Evolutionary conservation across 2,888 invertebrate genomes (phyloP).

Genomic region (Anagyrus pseudococci): DNA sequence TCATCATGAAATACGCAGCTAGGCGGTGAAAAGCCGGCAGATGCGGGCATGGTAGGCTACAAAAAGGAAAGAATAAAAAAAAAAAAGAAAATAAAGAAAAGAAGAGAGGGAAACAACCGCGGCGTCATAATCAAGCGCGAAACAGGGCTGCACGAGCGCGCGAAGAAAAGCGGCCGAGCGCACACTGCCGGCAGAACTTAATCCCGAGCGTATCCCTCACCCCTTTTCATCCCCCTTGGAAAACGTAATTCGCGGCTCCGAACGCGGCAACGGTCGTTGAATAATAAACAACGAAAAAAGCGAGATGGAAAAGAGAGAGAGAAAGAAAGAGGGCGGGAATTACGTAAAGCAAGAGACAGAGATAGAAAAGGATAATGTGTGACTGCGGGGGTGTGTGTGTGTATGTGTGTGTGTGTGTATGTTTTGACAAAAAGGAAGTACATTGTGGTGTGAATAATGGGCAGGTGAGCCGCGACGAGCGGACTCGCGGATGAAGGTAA

Average conservation of each 20-base stretch:
- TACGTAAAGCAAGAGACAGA: not conserved
- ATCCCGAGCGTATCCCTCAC: not conserved
- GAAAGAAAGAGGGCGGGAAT: not conserved
- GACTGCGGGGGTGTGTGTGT: no score
- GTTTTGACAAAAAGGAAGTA: slow-evolving; percentile 49
- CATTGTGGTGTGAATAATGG: slow-evolving; percentile 52
- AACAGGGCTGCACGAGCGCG: not conserved
- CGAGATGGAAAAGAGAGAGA: not conserved
- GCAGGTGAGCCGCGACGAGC: slow-evolving; percentile 38
- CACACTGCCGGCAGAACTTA: not conserved
- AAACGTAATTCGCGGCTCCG: not conserved
- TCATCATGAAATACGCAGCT: no score
- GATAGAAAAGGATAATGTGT: not conserved
- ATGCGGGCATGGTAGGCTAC: no score
- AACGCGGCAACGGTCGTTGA: slow-evolving; percentile 1
- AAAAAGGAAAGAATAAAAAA: no score
- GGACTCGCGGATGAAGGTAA: not conserved
- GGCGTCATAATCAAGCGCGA: slow-evolving; percentile 15
- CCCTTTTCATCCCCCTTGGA: not conserved
- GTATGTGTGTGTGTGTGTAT: no score
- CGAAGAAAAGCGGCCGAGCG: not conserved
- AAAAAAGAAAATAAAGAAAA: no score
- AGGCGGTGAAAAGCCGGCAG: no score
- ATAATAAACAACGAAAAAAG: slow-evolving; percentile 22
- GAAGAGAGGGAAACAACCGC: no score